Base-by-base conservation (phyloP, 92 coral and sea anemone species). In the Pocillopora grandis region DNA sequence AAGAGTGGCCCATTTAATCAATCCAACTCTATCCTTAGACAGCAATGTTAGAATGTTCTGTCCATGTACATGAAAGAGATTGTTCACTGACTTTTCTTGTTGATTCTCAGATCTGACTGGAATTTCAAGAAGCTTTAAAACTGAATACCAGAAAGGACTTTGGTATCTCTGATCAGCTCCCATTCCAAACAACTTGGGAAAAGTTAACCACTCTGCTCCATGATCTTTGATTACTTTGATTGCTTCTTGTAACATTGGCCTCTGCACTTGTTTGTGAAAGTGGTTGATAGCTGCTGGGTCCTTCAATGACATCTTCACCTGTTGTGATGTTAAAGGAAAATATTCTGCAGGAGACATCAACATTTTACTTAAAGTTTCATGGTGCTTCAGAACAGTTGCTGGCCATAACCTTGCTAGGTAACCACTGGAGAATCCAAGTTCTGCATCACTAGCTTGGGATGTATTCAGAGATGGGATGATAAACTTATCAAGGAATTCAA, bases 91-190 rank as follows among this genome's bases (percentile, higher is more conserved):
- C 76, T 80, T 80, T 10, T 64, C 75, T 62, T 66, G 57, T 21
- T 79, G 52, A 12, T 20, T 80, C 12, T 11, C 19, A 48, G 86
- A n/a, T 81, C 66, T 55, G 55, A 63, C 61, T 48, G 61, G 67
- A 19, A 69, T 74, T 57, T 66, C 85, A 27, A 80, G 73, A 27
- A 36, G 76, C 71, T 59, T 35, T 14, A 80, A 56, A 80, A 68
- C 85, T 36, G 85, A 48, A 35, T 69, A 57, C 83, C 83, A 70
- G 86, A 71, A 81, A 49, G 64, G 71, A 81, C 78, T 69, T 81
- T 81, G 86, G 60, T 69, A 70, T 71, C 73, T 81, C 37, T 66
- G 71, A 74, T 81, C 86, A 69, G 78, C 86, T 69, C 86, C 86
- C 18, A 81, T 80, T 27, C 31, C 31, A 27, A 27, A 27, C 31